Base-by-base conservation (phyloP, 1,140 invertebrate genomes). In the Drosophila pseudoobscura region DNA sequence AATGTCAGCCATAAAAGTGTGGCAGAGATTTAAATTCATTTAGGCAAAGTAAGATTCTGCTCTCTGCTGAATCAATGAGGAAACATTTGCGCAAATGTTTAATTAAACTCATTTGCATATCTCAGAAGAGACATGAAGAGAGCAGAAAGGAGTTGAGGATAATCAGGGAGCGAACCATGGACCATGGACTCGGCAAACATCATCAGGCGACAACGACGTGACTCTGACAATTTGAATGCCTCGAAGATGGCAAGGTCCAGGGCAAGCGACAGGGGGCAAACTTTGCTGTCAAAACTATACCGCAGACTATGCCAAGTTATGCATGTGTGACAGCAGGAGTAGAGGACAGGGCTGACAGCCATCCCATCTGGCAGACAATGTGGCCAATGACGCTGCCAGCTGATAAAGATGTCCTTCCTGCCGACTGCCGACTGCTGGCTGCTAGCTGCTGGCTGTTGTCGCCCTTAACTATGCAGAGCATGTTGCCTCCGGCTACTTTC, bases 381-480 rank as follows among this genome's bases (percentile, higher is more conserved):
- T 65, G 61, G 69, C 47, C 78, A 70, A 65, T 65, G 68, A 80
- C 60, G 66, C 51, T 46, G 47, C 58, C 58, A 65, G 74, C 82
- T 87, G 82, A 87, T 87, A 87, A 88, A 87, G 83, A 87, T 87
- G 82, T 87, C 78, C 73, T 78, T 85, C 82, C 83, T 72, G 73
- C 47, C 56, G 44, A 31, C 47, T 45, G 54, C 47, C 20, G 7
- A 15, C 9, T 15, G 22, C 22, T 6, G 11, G 2, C 26, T 51
- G 22, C 39, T 55, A 17, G 9, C 51, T 54, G 11, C 17, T 35
- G 49, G 20, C 49, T 51, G 39, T 51, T 55, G 44, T 60, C 60
- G 64, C 51, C 61, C 75, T 64, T 77, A 85, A 85, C 74, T 85
- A 85, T 75, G 80, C 78, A 77, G 74, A 56, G 65, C 69, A 57